Percentiles rank a stretch among this genome's conserved stretches.
phyloP scores from a whole-genome alignment of 1,140 invertebrate genomes.

The Pemphigus obesinymphae region DNA sequence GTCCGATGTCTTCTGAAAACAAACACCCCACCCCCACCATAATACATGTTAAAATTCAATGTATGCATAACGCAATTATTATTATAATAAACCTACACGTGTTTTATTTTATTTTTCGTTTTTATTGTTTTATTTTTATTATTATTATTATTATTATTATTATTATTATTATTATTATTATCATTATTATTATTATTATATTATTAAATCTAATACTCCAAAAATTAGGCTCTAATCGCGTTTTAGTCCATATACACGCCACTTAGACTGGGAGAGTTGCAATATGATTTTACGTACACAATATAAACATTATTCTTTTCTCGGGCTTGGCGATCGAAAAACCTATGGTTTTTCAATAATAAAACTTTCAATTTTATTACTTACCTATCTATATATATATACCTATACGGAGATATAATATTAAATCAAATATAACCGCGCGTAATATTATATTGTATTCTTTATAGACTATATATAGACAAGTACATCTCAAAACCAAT shows the following conservation, averaged over 20 bases:
- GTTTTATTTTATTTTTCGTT: background rate
- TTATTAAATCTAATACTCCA: background rate
- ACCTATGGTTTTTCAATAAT: background rate
- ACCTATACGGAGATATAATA: no score
- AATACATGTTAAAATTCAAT: background rate
- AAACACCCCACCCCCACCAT: no score
- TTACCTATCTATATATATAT: no score
- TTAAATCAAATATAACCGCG: background rate
- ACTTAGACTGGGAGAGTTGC: conserved; percentile 26
- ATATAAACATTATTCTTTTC: conserved; percentile 51
- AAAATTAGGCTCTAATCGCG: background rate
- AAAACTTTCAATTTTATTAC: background rate
- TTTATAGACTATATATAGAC: background rate
- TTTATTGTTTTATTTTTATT: conserved; percentile 11
- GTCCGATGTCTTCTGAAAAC: background rate
- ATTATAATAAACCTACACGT: background rate
- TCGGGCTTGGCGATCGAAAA: background rate
- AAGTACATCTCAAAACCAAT: background rate
- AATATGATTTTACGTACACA: conserved; percentile 21
- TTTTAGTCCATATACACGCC: conserved; percentile 1
- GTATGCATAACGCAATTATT: background rate
- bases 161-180: background rate
- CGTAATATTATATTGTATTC: background rate
- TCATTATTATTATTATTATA: background rate
- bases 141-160: background rate